Conservation (phyloP, 2,888 invertebrate genomes). For the Eupithecia inturbata region DNA sequence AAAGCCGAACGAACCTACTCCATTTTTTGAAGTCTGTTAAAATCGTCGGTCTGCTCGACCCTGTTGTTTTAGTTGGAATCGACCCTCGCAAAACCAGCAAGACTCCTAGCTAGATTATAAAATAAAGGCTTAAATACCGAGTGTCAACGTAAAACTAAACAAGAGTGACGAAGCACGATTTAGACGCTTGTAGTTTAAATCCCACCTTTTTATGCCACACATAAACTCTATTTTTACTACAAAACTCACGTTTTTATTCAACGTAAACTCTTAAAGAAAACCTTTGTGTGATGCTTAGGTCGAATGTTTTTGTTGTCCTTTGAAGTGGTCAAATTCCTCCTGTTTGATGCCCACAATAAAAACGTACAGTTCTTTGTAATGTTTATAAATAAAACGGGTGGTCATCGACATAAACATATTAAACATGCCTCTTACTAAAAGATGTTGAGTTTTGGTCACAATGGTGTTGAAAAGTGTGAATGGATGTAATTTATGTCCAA, state of each 20-base stretch:
- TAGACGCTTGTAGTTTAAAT: not conserved
- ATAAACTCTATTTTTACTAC: conserved; percentile 7
- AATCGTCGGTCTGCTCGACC: too few species aligned
- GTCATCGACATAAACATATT: conserved; percentile 39
- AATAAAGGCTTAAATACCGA: not conserved
- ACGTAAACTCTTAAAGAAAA: conserved; percentile 5
- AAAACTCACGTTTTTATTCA: conserved; percentile 12
- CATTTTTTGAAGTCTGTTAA: too few species aligned
- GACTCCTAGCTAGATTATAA: not conserved
- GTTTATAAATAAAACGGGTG: conserved; percentile 42
- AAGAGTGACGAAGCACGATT: too few species aligned
- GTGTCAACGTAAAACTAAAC: not conserved
- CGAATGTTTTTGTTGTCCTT: conserved; percentile 21
- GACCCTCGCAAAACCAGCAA: not conserved
- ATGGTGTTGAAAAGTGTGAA: not conserved
- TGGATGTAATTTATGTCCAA: not conserved
- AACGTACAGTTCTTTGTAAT: conserved; percentile 31
- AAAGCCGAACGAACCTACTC: too few species aligned
- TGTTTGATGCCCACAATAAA: conserved; percentile 17
- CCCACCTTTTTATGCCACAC: not conserved
- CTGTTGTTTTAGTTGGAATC: not conserved
- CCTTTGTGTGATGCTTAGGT: conserved; percentile 22
- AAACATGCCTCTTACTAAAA: conserved; percentile 16
- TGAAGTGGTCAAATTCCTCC: conserved; percentile 33
- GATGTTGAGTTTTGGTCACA: not conserved